These are phyloP conservation scores for Scaptomyza caliginosa DNA, from an alignment of 2,888 invertebrate species.

Conservation along the genomic window DNA sequence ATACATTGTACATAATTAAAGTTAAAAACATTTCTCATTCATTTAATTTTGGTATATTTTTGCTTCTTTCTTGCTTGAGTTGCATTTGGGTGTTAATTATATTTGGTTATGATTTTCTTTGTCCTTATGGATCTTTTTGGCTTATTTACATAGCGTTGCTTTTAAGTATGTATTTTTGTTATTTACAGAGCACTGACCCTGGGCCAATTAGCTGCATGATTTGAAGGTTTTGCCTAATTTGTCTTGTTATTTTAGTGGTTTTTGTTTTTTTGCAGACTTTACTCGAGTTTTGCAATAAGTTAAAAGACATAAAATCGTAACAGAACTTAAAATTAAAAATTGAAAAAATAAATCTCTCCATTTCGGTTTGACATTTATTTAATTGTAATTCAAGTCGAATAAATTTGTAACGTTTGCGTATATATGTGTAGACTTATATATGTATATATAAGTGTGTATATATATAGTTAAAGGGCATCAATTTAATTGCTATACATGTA, in stretches of 20 bases:
- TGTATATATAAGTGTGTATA: constrained; percentile 14
- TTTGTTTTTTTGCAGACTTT: constrained; percentile 72
- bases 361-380: constrained; percentile 21
- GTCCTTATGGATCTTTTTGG: constrained; percentile 35
- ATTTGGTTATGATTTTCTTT: constrained; percentile 17
- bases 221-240: constrained; percentile 25
- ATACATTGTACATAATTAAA: constrained; percentile 70
- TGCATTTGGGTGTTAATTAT: constrained; percentile 13
- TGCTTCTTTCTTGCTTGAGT: constrained; percentile 12
- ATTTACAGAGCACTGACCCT: constrained; percentile 69
- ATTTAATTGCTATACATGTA: constrained; percentile 51
- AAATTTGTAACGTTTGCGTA: constrained; percentile 24
- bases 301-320: constrained; percentile 45
- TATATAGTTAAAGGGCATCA: constrained; percentile 12
- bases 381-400: constrained; percentile 30
- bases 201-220: constrained; percentile 54
- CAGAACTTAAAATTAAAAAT: constrained; percentile 17
- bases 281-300: constrained; percentile 38
- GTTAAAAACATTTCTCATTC: constrained; percentile 64
- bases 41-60: not conserved
- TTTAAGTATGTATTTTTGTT: constrained; percentile 43
- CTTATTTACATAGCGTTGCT: constrained; percentile 69
- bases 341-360: constrained; percentile 40
- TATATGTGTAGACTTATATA: constrained; percentile 16
- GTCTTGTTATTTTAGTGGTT: constrained; percentile 30